Evolutionary conservation across 2,888 invertebrate species (phyloP), one percentile per base, ranked within the genome.

Genomic region (Nephrocerus scutellatus): DNA sequence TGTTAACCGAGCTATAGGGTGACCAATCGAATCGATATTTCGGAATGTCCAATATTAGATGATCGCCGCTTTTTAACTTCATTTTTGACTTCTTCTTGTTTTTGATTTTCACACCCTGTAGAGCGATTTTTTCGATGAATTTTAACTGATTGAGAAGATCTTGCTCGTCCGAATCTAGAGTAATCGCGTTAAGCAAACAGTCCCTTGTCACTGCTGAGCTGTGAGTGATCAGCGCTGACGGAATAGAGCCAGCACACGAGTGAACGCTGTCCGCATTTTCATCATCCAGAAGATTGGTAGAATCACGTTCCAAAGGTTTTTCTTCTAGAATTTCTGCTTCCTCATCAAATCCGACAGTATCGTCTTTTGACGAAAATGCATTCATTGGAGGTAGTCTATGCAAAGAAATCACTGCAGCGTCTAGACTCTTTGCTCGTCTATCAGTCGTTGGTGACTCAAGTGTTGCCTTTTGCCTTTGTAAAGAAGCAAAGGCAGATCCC

Each of bases 291-390:
- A 72, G 72, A 18, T 70, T 70, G 48, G 70, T 69, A 16, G 59
- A 52, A 9, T 55, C 53, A 0, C 56, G 54, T 29, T 58, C 57
- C n/a, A 77, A 57, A 1, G 74, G 65, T 55, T 78, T 78, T 44
- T 76, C 77, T 60, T 77, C 77, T 3, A 77, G 63, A 46, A 77
- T 71, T 53, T 74, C 76, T 0, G 74, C 75, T 62, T 77, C 77
- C 59, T 80, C 80, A 48, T 84, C 83, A 42, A 77, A 76, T 52
- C 82, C 88, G 1, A 89, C 80, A 0, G 89, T 89, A 59, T 89
- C 89, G 60, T 89, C 89, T 68, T 88, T 88, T 16, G 87, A 86
- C 3, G 88, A 89, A 62, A 88, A 87, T 0, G 88, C 84, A 65
- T 87, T 85, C 64, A 84, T 79, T 6, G 86, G 82, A 12, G 88